Evolutionary conservation across 2,888 invertebrate species (phyloP), one percentile per base, ranked within the genome.

Genomic region (Celastrina argiolus): DNA sequence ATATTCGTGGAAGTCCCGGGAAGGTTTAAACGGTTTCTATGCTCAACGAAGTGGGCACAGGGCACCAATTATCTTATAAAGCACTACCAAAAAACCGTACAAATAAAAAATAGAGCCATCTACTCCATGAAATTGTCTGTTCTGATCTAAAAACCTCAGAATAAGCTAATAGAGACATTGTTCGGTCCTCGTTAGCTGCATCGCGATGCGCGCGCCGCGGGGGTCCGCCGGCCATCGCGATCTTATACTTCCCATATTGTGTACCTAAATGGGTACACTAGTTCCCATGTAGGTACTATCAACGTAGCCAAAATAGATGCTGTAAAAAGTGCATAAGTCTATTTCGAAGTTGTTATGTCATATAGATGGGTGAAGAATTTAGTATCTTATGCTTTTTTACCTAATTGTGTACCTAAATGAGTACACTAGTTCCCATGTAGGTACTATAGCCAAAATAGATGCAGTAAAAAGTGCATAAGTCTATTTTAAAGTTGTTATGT

Each of bases 81-180:
- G n/a, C n/a, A n/a, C n/a, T 31, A 31, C 7, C 31, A 31, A 31
- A 4, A 28, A 42, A 16, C 7, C 7, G 7, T 18, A 45, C 10
- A 8, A 1, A 45, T 16, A 51, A 51, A 45, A 26, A 22, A 5
- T 10, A 10, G 1, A 10, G 31, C 51, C n/a, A 26, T 14, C 41
- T 8, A 51, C 81, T 83, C 83, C 70, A 80, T 18, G 26, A 65
- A 14, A 66, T 67, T 65, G 67, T 0, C 45, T 77, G 75, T 81
- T 68, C 74, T 69, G 75, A 79, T 81, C 79, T 80, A 78, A 80
- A 83, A 78, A 81, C 78, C 78, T 78, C 81, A 81, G 87, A 85
- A 85, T 84, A 86, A 85, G 82, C 86, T 89, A 90, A 90, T 90
- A 89, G 89, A 90, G 89, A 90, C 89, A 90, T 90, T 89, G 89